These are phyloP conservation scores for Proterorhinus semilunaris DNA, from an alignment of 2,113 vertebrate species.

Conservation along the genomic window DNA sequence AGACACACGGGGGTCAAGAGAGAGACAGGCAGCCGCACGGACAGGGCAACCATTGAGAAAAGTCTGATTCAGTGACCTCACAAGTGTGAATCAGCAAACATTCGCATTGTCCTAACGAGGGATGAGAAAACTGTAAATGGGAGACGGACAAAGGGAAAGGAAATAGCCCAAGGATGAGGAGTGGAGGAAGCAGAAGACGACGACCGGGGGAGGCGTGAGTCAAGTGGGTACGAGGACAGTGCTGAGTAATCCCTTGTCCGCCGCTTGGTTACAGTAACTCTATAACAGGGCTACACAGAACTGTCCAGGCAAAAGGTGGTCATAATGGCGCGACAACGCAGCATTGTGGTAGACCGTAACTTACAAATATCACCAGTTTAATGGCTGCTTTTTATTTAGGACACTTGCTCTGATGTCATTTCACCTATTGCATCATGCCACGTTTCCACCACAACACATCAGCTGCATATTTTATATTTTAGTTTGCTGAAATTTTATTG, in stretches of 20 bases:
- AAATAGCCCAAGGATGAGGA: conserved; percentile 48
- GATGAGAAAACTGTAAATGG: conserved; percentile 54
- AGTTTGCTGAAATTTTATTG: neutral
- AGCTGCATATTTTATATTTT: neutral
- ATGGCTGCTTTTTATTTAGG: conserved; percentile 12
- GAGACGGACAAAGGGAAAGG: conserved; percentile 52
- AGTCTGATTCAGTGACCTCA: conserved; percentile 63
- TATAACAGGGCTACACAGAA: conserved; percentile 61
- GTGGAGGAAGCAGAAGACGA: conserved; percentile 42
- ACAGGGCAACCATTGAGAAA: conserved; percentile 67
- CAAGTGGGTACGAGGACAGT: conserved; percentile 54
- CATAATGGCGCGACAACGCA: conserved; percentile 21
- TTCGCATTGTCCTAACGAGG: conserved; percentile 55
- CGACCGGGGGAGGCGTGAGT: conserved; percentile 56
- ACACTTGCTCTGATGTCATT: neutral
- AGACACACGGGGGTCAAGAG: conserved; percentile 13
- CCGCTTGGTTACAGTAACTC: conserved; percentile 65
- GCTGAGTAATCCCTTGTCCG: conserved; percentile 66
- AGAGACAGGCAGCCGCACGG: conserved; percentile 41
- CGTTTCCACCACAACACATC: neutral
- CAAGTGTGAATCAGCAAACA: conserved; percentile 75
- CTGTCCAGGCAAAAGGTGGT: conserved; percentile 24
- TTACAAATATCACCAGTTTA: conserved; percentile 20
- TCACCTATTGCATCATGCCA: neutral
- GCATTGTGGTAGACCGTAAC: conserved; percentile 21